phyloP scores from a whole-genome alignment of 2,113 vertebrate genomes.

The Peromyscus californicus region DNA sequence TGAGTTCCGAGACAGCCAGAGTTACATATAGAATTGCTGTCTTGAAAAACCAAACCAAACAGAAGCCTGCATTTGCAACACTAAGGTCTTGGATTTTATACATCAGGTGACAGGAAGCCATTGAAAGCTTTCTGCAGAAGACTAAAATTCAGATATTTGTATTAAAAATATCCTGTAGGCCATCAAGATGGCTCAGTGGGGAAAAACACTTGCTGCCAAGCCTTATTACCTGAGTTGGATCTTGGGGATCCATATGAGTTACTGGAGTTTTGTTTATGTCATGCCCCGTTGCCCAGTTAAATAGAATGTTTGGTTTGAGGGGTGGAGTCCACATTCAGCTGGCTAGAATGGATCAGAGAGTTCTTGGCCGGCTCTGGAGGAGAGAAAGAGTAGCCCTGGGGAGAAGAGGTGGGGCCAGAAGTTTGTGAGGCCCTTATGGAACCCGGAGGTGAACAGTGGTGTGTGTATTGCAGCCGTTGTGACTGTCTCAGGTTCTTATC shows the following conservation, averaged over 20 bases:
- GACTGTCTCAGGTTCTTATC: too few relatives aligned
- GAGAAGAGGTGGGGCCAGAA: too few relatives aligned
- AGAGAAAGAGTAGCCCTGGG: too few relatives aligned
- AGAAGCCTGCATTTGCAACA: not conserved
- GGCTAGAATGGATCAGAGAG: too few relatives aligned
- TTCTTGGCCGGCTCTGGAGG: too few relatives aligned
- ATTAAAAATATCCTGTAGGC: not conserved
- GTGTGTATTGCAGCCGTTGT: too few relatives aligned
- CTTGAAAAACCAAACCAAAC: not conserved
- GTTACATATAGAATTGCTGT: not conserved
- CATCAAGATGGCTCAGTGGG: not conserved
- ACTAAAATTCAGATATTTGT: conserved; percentile 57
- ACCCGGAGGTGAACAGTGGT: too few relatives aligned
- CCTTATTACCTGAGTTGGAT: not conserved
- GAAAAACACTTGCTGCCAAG: not conserved
- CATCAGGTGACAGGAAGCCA: not conserved
- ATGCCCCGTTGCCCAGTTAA: too few relatives aligned
- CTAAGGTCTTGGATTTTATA: conserved; percentile 41
- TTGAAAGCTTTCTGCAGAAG: conserved; percentile 9
- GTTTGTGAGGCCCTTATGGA: too few relatives aligned
- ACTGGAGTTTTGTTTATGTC: too few relatives aligned
- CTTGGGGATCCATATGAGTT: not conserved
- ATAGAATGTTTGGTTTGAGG: too few relatives aligned
- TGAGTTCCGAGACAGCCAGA: not conserved
- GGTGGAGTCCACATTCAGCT: too few relatives aligned